Base-by-base conservation (phyloP, 2,113 vertebrate species). In the Caracal caracal region DNA sequence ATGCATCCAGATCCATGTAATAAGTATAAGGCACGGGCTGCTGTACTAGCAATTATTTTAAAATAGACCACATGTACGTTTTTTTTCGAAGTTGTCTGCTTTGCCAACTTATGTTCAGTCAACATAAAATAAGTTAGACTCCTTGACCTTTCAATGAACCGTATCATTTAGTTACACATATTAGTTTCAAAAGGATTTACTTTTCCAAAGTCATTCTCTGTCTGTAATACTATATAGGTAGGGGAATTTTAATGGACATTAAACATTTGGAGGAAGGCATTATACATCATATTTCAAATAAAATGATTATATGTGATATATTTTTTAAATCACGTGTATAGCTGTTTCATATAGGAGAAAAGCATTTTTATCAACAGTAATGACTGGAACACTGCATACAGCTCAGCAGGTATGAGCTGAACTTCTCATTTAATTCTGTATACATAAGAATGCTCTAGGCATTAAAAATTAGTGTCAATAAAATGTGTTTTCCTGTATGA, bases 131-230 rank as follows among this genome's bases (percentile, higher is more conserved):
- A 93, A 92, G 89, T 92, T 89, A 49, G 93, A 80, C 73, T 93
- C 70, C 26, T 59, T 95, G 96, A 97, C 93, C 94, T 97, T 96
- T 84, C 93, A 86, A 63, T 20, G 70, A 98, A 96, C 94, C 86
- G 6, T 83, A 47, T 94, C 91, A 97, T 92, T 97, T 95, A 94
- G 89, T 97, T 97, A 97, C 79, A 96, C 89, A 49, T 95, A 95
- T 96, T 96, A 80, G 82, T 96, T 98, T 97, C 94, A 97, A 97
- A 95, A 94, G 71, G 84, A 94, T 95, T 96, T 97, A 75, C 76
- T 95, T 96, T 97, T 82, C 61, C 78, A 65, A 94, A 98, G 73
- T 96, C 83, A 90, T 96, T 89, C 83, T 83, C 43, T 84, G 40
- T 47, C 3, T 93, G 97, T 96, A 97, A 96, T 40, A 75, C 73